Base-by-base conservation (phyloP, 2,888 invertebrate species). In the Thymelicus lineola region DNA sequence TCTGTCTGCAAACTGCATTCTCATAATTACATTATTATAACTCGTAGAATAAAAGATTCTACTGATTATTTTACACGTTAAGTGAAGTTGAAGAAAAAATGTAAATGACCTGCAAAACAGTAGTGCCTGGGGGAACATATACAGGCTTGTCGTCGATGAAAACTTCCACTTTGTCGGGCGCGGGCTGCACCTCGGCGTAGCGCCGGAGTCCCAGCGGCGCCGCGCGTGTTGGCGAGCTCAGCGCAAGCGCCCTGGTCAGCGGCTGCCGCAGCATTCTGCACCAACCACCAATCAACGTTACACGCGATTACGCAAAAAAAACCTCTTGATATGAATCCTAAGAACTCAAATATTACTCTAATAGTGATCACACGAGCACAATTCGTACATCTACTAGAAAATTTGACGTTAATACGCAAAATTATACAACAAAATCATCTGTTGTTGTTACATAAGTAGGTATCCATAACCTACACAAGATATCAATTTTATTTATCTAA, bases 121-220 rank as follows among this genome's bases (percentile, higher is more conserved):
- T 99, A 42, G 99, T 99, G 67, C 99, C 99, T 36, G 99, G 99
- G 58, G 97, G 96, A 48, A 99, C 99, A 83, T 97, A 93, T 0
- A 99, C 98, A 74, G 97, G 96, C 87, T 98, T 97, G 88, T 99
- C 99, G 95, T 99, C 98, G 80, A 99, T 97, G 91, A 99, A 99
- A 60, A 99, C 97, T 94, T 99, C 99, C 57, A 99, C 95, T 83
- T 97, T 96, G 74, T 97, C 96, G 50, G 96, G 95, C 70, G 94
- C 94, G 72, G 94, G 87, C 35, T 88, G 93, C 72, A 89, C 92
- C 73, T 86, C 87, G 60, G 95, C 93, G 76, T 90, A 93, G 78
- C 93, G 91, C 70, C 93, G 90, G 38, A 84, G 81, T 71, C 91
- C 92, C 72, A 94, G 72, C 61, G 93, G 90, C 61, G 88, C 88